phyloP scores from a whole-genome alignment of 2,797 vertebrate genomes.

The Atherinosoma microstoma region DNA sequence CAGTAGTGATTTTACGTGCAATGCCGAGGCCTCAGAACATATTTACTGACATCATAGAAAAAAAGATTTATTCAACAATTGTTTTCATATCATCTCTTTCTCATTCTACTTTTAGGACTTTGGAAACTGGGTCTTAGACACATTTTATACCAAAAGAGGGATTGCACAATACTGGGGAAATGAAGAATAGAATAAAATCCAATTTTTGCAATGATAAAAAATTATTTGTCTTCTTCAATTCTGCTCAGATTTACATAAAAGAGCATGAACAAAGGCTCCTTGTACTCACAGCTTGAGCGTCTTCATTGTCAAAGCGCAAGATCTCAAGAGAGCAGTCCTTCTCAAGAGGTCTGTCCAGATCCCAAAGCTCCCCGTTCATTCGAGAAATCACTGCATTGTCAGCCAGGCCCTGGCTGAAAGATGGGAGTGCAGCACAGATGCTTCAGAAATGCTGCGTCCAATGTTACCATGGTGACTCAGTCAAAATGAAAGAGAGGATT shows the following conservation, averaged over 20 bases:
- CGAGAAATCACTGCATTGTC: conserved; percentile 89
- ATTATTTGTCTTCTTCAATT: neutral
- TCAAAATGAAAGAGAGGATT: neutral
- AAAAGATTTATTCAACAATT: neutral
- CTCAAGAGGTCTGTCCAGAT: conserved; percentile 92
- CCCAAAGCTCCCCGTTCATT: conserved; percentile 91
- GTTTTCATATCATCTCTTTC: neutral
- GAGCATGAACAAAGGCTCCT: neutral
- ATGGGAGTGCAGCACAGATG: conserved; percentile 1
- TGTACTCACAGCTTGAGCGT: conserved; percentile 91
- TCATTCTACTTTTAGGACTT: neutral
- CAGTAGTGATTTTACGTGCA: neutral
- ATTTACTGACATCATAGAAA: too few species aligned
- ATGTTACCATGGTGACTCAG: rapidly evolving
- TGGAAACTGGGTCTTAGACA: neutral
- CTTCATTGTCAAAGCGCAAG: conserved; percentile 89
- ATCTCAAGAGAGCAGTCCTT: conserved; percentile 88
- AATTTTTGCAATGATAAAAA: neutral
- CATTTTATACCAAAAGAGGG: neutral
- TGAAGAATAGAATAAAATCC: neutral
- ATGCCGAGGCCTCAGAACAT: too few species aligned
- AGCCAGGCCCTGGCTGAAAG: conserved; percentile 86
- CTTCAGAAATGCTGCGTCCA: neutral
- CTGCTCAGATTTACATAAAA: neutral
- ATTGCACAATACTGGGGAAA: neutral